Percentiles rank a stretch among this genome's conserved stretches.
These are phyloP conservation scores for Myotis daubentonii DNA, from an alignment of 2,797 vertebrate genomes.

Conservation along the genomic window DNA sequence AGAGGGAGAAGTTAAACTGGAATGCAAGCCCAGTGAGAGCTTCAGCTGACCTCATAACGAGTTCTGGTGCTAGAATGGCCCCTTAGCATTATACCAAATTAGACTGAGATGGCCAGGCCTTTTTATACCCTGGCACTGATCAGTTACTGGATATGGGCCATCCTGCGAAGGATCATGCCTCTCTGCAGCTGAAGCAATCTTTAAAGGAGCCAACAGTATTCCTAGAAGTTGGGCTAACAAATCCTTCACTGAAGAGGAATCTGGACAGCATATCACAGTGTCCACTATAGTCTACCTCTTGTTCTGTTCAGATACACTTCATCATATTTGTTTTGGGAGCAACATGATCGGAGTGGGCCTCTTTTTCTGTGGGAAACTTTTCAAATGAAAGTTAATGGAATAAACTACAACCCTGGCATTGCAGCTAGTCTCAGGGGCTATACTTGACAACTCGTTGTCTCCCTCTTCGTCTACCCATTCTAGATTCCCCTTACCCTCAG, in stretches of 20 bases:
- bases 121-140: neutral
- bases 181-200: neutral
- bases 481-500: neutral
- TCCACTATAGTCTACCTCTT: neutral
- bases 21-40: neutral
- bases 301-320: neutral
- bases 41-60: neutral
- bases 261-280: neutral
- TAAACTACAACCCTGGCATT: neutral
- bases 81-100: neutral
- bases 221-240: neutral
- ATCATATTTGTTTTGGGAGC: neutral
- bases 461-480: neutral
- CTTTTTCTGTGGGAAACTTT: neutral
- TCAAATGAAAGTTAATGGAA: neutral
- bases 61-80: neutral
- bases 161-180: neutral
- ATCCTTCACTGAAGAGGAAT: neutral
- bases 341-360: neutral
- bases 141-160: neutral
- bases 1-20: neutral
- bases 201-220: neutral
- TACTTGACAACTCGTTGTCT: neutral
- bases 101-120: neutral
- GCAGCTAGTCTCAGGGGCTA: neutral